A percentile compares a stretch with the other conserved stretches of the same genome.
These are phyloP conservation scores for Geophilus truncorum DNA, from an alignment of 2,888 invertebrate species.

Conservation along the genomic window DNA sequence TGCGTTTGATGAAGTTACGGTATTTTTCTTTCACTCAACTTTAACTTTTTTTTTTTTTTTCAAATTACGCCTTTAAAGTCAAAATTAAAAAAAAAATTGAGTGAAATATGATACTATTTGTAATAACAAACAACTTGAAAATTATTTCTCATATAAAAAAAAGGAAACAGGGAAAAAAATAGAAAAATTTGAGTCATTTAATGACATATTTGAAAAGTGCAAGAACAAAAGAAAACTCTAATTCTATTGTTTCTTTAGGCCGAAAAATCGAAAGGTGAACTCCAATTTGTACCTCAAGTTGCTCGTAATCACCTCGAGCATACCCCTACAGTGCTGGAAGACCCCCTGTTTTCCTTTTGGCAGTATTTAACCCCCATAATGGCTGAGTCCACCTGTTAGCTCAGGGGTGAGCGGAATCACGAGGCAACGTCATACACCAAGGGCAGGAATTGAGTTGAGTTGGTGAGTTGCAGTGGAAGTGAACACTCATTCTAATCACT, in stretches of 20 bases:
- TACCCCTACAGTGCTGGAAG: not conserved
- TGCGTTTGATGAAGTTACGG: not conserved
- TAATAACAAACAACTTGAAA: not conserved
- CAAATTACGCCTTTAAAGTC: not conserved
- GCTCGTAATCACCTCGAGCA: not conserved
- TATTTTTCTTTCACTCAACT: not conserved
- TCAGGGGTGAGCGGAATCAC: not conserved
- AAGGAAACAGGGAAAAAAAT: too few species aligned
- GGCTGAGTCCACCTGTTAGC: not conserved
- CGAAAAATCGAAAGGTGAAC: not conserved
- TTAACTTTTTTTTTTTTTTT: not conserved
- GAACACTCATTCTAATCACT: not conserved
- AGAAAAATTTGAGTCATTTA: not conserved
- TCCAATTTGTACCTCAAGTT: not conserved
- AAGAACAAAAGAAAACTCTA: not conserved
- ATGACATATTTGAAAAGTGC: not conserved
- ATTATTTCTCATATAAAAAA: not conserved
- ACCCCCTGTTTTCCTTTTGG: not conserved
- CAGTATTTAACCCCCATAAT: not conserved
- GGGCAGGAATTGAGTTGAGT: not conserved
- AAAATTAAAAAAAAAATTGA: not conserved
- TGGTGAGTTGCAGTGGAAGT: not conserved
- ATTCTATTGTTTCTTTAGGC: not conserved
- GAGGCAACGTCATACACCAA: not conserved
- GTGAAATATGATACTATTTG: not conserved